Evolutionary conservation across 1,140 invertebrate genomes (phyloP), one percentile per base, ranked within the genome.

Genomic region (Hestina assimilis): DNA sequence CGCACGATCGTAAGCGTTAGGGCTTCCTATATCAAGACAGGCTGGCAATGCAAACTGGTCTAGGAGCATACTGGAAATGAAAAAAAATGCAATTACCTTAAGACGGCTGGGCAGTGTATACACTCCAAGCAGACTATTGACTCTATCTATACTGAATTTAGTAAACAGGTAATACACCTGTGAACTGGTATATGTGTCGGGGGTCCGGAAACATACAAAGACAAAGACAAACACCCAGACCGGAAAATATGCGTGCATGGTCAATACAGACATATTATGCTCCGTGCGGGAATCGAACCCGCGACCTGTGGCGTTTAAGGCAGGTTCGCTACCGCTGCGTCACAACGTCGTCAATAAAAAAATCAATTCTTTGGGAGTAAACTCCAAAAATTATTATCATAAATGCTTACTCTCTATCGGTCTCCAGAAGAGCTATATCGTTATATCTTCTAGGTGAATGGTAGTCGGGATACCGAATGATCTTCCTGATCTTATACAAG

Each of bases 371-470:
- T n/a, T n/a, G n/a, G n/a, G n/a, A n/a, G n/a, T n/a, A n/a, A n/a
- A 23, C 6, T 23, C 26, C 3, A 8, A 2, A 6, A 8, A 28
- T 28, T 4, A 4, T 20, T 9, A 6, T 8, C 2, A 42, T 11
- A 8, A 21, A 7, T 41, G 4, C 68, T 69, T 29, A 76, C 73
- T 35, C 19, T 21, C 12, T 60, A 0, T 68, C 53, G 0, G 59
- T 63, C 15, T 73, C 26, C 15, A 81, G 45, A 0, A 79, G 50
- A 0, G 71, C 73, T 12, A 81, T 71, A 17, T 81, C 75, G 38
- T 79, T 65, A 20, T 77, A 79, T 21, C 60, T 63, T 0, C 9
- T 26, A 0, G 68, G 68, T 0, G 75, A 52, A 2, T 53, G 26
- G 45, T 77, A 81, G 0, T 68, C 23, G 0, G 78, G 68, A 28